Evolutionary conservation across 1,140 invertebrate species (phyloP), one percentile per base, ranked within the genome.

Genomic region (Ladona fulva): DNA sequence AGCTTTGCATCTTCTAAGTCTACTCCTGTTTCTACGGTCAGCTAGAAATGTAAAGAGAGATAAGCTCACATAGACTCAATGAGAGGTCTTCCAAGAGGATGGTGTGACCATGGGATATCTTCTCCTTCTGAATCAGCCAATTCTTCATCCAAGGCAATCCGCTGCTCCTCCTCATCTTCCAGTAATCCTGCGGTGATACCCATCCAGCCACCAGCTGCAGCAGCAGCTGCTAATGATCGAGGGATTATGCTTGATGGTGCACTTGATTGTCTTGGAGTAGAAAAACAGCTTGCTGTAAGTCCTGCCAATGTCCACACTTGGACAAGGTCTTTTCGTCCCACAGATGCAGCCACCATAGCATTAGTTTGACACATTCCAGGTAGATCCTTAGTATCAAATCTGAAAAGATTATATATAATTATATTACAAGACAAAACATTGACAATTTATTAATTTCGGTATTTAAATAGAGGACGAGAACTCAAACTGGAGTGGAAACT

Each of bases 41-140:
- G 29, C 29, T 5, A 37, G 29, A 37, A 37, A 37, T 37, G 1
- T 37, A 66, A 19, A 66, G 52, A 12, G 14, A 66, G 14, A 16
- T 66, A 78, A 79, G 88, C 91, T 90, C 86, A 96, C 92, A 97
- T 86, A 7, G 93, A 92, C 82, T 96, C 91, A 77, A 97, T 89
- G 78, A 97, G 84, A 81, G 91, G 90, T 83, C 92, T 91, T 79
- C 95, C 95, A 82, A 97, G 94, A 6, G 96, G 95, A 89, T 96
- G 93, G 24, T 88, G 84, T 12, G 90, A 87, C 91, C 93, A 95
- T 42, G 91, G 90, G 80, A 90, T 88, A 80, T 91, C 90, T 80
- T 93, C 90, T 79, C 91, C 88, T 66, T 66, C 52, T 66, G 52
- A 66, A 66, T 66, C 52, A 73, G 59, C 79, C 1, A 82, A 78